Evolutionary conservation across 2,113 vertebrate species (phyloP).

Genomic region (Dipodomys spectabilis): DNA sequence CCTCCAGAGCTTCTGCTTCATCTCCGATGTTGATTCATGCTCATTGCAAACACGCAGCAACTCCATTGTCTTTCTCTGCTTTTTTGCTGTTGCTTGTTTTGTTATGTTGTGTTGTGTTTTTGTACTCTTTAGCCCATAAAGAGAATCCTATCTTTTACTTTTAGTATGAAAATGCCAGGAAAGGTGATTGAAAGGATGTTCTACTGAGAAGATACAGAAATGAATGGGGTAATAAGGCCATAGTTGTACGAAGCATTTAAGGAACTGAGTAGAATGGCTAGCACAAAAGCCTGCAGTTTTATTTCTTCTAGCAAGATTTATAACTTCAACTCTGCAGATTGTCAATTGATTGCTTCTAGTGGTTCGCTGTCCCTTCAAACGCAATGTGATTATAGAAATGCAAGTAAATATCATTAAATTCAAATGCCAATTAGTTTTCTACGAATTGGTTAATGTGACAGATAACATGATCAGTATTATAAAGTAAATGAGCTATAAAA

Average conservation of each 20-base stretch:
- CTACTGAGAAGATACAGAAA: neutral
- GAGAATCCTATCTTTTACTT: neutral
- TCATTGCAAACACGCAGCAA: neutral
- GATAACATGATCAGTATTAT: neutral
- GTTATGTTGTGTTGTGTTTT: neutral
- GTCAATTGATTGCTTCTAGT: neutral
- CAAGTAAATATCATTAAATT: neutral
- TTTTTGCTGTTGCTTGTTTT: too few species aligned
- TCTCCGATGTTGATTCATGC: neutral
- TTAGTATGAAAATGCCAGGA: neutral
- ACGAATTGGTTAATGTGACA: neutral
- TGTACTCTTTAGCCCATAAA: neutral
- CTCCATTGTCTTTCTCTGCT: neutral
- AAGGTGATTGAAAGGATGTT: neutral
- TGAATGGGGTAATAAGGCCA: neutral
- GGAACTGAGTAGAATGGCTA: neutral
- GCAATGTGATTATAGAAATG: neutral
- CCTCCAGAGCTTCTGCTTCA: neutral
- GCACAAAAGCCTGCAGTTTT: neutral
- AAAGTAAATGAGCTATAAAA: neutral
- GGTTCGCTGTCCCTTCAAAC: neutral
- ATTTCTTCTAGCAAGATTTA: neutral
- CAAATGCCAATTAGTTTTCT: neutral
- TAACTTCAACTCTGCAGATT: neutral
- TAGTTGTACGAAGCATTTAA: neutral